Evolutionary conservation across 1,140 invertebrate genomes (phyloP).

Genomic region (Camponotus floridanus): DNA sequence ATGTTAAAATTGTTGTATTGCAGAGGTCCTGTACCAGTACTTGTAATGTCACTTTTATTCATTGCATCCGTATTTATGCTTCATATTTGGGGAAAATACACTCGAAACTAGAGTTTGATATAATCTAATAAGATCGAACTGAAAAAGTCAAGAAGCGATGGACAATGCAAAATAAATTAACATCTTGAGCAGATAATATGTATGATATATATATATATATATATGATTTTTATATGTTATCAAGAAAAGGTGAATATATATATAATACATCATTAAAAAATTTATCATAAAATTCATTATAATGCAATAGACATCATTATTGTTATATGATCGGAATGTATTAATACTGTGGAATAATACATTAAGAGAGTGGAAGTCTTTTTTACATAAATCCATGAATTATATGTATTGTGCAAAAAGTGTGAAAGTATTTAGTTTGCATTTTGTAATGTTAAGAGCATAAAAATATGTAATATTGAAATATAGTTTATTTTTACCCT

Average conservation of each 20-base stretch:
- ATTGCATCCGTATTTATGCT: constrained; percentile 99
- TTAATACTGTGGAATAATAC: constrained; percentile 13
- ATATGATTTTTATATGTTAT: constrained; percentile 24
- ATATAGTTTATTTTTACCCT: constrained; percentile 69
- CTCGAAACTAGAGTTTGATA: constrained; percentile 90
- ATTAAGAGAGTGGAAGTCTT: constrained; percentile 16
- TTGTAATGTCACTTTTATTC: constrained; percentile 99
- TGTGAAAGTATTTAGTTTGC: constrained; percentile 52
- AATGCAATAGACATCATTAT: constrained; percentile 1
- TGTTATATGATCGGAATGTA: constrained; percentile 36
- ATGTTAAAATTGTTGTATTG: constrained; percentile 80
- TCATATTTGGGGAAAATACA: constrained; percentile 99
- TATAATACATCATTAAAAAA: constrained; percentile 5
- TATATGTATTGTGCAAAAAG: constrained; percentile 15
- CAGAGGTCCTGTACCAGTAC: constrained; percentile 99
- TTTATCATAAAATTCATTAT: not conserved
- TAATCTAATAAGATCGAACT: not conserved
- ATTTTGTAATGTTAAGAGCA: constrained; percentile 66
- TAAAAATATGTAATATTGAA: constrained; percentile 66
- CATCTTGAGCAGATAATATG: not conserved
- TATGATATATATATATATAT: too few species aligned
- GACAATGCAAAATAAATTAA: not conserved
- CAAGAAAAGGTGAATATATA: not conserved
- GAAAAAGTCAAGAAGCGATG: not conserved
- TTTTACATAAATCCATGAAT: constrained; percentile 34